A percentile compares a stretch with the other conserved stretches of the same genome.
These are phyloP conservation scores for Masticophis lateralis DNA, from an alignment of 2,797 vertebrate species.

Conservation along the genomic window DNA sequence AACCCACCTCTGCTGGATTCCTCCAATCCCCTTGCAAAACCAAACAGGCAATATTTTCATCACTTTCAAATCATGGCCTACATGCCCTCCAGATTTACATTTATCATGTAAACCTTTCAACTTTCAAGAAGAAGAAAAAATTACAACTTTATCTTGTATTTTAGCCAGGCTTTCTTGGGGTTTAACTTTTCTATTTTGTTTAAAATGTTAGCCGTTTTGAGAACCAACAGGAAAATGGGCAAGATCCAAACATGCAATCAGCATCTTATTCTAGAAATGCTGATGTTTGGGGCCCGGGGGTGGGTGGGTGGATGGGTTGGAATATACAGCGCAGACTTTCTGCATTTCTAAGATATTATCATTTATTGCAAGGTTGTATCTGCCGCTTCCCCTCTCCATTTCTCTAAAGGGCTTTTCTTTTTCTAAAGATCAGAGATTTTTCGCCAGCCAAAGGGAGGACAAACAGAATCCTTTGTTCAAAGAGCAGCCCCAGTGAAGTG, in stretches of 20 bases:
- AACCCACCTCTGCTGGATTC: background rate
- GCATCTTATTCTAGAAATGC: background rate
- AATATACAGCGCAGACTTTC: background rate
- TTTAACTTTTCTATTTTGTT: background rate
- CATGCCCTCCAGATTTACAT: background rate
- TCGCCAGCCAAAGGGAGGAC: background rate
- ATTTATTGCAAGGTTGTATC: background rate
- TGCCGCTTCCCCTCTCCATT: background rate
- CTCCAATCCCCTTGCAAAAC: background rate
- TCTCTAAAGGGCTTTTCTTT: background rate
- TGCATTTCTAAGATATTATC: background rate
- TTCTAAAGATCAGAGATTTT: background rate
- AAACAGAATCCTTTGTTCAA: background rate
- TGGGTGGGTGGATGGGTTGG: no score
- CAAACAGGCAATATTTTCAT: background rate
- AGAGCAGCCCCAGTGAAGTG: background rate
- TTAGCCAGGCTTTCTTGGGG: background rate
- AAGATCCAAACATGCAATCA: background rate
- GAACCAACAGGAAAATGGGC: background rate
- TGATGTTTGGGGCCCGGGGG: background rate
- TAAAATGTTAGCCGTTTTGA: background rate
- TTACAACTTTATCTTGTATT: background rate
- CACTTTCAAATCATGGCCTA: background rate
- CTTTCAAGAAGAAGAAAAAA: background rate
- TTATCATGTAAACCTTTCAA: background rate